Evolutionary conservation across 2,888 invertebrate genomes (phyloP).

Genomic region (Parnassius glacialis): DNA sequence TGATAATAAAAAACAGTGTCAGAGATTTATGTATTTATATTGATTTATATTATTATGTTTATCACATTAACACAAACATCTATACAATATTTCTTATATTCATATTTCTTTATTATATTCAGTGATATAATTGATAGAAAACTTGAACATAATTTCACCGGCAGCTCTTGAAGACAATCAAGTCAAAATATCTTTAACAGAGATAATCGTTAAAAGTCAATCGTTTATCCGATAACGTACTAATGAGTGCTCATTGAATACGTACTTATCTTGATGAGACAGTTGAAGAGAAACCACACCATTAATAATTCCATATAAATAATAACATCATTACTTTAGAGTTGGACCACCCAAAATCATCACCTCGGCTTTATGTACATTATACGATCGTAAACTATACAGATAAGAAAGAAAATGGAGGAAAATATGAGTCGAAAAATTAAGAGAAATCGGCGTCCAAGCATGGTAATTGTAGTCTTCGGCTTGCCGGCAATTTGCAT

Average conservation of each 20-base stretch:
- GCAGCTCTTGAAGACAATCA: conserved; percentile 51
- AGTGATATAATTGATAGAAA: conserved; percentile 25
- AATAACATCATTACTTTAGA: conserved; percentile 72
- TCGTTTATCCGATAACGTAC: conserved; percentile 67
- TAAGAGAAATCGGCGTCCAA: conserved; percentile 54
- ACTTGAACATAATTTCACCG: conserved; percentile 34
- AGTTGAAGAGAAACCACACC: conserved; percentile 53
- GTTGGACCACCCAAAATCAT: conserved; percentile 78
- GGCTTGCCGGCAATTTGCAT: conserved; percentile 68
- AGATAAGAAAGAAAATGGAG: conserved; percentile 63
- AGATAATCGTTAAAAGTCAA: conserved; percentile 66
- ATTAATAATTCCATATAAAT: conserved; percentile 74
- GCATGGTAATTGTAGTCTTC: conserved; percentile 57
- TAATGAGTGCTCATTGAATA: conserved; percentile 72
- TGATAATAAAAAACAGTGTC: too few species aligned
- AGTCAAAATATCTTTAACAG: conserved; percentile 54
- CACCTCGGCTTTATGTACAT: conserved; percentile 59
- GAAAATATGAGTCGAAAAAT: conserved; percentile 57
- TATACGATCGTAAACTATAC: conserved; percentile 57
- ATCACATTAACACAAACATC: too few species aligned
- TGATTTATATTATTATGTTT: too few species aligned
- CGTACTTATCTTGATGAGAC: conserved; percentile 76
- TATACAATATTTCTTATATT: too few species aligned
- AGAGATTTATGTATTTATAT: too few species aligned
- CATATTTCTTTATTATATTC: neutral